These are phyloP conservation scores for Sinhomidia bicolor DNA, from an alignment of 2,888 invertebrate genomes.

Conservation along the genomic window DNA sequence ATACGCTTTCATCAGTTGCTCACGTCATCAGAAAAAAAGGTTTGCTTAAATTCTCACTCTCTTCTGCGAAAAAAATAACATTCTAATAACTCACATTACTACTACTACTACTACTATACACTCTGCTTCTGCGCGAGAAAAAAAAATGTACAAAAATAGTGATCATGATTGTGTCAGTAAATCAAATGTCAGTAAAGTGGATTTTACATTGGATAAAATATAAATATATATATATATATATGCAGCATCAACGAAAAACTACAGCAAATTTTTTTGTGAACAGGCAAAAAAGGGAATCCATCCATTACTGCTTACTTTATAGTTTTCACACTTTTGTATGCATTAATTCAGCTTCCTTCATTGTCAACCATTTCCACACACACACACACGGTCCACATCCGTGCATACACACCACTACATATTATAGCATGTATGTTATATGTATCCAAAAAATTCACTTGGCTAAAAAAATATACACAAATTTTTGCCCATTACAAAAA, in stretches of 20 bases:
- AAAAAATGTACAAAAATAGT: not conserved
- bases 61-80: too few species aligned
- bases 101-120: too few species aligned
- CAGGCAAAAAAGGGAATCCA: not conserved
- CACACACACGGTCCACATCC: too few species aligned
- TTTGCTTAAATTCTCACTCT: not conserved
- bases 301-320: not conserved
- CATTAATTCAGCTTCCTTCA: not conserved
- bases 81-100: not conserved
- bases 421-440: too few species aligned
- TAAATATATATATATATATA: too few species aligned
- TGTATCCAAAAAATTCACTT: too few species aligned
- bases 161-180: constrained; percentile 18
- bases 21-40: constrained; percentile 23
- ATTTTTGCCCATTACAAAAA: not conserved
- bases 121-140: not conserved
- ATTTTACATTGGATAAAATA: not conserved
- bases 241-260: not conserved
- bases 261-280: too few species aligned
- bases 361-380: not conserved
- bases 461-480: not conserved
- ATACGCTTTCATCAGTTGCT: not conserved
- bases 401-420: not conserved
- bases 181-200: not conserved
- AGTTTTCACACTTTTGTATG: not conserved